Conservation (phyloP, 1,140 invertebrate species). For the Drosophila albomicans region DNA sequence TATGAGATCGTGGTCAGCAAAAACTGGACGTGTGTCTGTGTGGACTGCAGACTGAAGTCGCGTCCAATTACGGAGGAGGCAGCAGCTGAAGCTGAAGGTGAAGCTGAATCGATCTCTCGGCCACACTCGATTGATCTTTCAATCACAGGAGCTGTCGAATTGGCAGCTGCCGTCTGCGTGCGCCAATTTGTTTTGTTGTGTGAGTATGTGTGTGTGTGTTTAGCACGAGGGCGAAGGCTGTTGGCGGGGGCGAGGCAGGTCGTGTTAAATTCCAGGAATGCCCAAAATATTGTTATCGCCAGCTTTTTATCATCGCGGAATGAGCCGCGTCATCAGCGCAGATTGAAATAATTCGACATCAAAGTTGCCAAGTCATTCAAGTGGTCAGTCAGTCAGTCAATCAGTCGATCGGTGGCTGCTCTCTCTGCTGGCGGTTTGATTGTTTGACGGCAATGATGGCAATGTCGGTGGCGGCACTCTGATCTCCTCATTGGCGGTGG, state of each 20-base stretch:
- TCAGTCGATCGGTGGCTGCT: slow-evolving; percentile 27
- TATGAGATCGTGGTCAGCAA: slow-evolving; percentile 56
- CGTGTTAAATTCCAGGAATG: slow-evolving; percentile 62
- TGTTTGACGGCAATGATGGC: slow-evolving; percentile 28
- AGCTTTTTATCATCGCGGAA: slow-evolving; percentile 73
- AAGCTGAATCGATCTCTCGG: slow-evolving; percentile 55
- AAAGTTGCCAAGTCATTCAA: slow-evolving; percentile 72
- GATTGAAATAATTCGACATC: slow-evolving; percentile 76
- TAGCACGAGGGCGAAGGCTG: not conserved
- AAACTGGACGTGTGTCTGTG: slow-evolving; percentile 21
- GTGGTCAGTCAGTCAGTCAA: slow-evolving; percentile 67
- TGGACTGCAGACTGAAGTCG: slow-evolving; percentile 25
- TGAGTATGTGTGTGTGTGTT: not conserved
- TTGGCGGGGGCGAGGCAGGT: slow-evolving; percentile 12
- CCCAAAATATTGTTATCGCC: slow-evolving; percentile 66
- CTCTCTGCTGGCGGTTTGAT: not conserved
- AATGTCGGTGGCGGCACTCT: slow-evolving; percentile 39
- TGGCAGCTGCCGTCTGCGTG: slow-evolving; percentile 53
- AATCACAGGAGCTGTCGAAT: slow-evolving; percentile 51
- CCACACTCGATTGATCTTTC: slow-evolving; percentile 70
- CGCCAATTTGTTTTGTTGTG: slow-evolving; percentile 55
- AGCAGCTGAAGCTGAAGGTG: slow-evolving; percentile 57
- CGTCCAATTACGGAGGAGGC: slow-evolving; percentile 66
- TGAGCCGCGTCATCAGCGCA: slow-evolving; percentile 75
- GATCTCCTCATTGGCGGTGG: slow-evolving; percentile 36